These are phyloP conservation scores for Gymnothorax reevesii DNA, from an alignment of 2,797 vertebrate genomes.

Conservation along the genomic window DNA sequence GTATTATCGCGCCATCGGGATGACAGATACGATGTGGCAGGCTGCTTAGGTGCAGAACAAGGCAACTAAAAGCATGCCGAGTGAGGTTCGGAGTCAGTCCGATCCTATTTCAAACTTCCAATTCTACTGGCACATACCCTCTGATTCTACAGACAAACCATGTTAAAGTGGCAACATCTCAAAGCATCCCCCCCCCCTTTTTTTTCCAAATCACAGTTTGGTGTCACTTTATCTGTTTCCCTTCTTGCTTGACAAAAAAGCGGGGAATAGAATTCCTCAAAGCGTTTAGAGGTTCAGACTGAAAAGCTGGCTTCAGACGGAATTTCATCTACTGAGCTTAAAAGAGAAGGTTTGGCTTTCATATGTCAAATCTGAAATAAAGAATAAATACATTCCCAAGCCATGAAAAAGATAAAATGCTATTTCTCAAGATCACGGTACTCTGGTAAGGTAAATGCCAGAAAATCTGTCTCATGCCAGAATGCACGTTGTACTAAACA, in stretches of 20 bases:
- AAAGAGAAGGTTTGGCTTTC: slow-evolving; percentile 44
- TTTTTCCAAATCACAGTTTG: slow-evolving; percentile 61
- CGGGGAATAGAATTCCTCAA: slow-evolving; percentile 56
- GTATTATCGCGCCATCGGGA: neutral
- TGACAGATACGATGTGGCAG: neutral
- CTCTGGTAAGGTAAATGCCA: slow-evolving; percentile 35
- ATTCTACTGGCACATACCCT: slow-evolving; percentile 32
- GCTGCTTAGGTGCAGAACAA: neutral
- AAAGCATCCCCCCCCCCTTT: slow-evolving; percentile 50
- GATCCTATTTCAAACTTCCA: slow-evolving; percentile 51
- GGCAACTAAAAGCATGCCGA: neutral
- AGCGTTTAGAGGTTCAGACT: slow-evolving; percentile 59
- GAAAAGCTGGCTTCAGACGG: slow-evolving; percentile 47
- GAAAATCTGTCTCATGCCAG: neutral
- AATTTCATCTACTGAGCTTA: slow-evolving; percentile 22
- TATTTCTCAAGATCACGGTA: slow-evolving; percentile 44
- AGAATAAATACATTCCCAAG: slow-evolving; percentile 21
- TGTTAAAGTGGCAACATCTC: slow-evolving; percentile 58
- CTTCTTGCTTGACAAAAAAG: slow-evolving; percentile 55
- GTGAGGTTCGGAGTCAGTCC: slow-evolving; percentile 36
- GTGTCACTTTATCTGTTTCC: slow-evolving; percentile 65
- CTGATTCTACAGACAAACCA: slow-evolving; percentile 55
- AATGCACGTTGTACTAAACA: neutral
- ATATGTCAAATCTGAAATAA: slow-evolving; percentile 24
- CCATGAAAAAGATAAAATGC: slow-evolving; percentile 48